Percentiles rank a stretch among this genome's conserved stretches.
Conservation (phyloP, 2,888 invertebrate species). For the Cylindroiulus punctatus region DNA sequence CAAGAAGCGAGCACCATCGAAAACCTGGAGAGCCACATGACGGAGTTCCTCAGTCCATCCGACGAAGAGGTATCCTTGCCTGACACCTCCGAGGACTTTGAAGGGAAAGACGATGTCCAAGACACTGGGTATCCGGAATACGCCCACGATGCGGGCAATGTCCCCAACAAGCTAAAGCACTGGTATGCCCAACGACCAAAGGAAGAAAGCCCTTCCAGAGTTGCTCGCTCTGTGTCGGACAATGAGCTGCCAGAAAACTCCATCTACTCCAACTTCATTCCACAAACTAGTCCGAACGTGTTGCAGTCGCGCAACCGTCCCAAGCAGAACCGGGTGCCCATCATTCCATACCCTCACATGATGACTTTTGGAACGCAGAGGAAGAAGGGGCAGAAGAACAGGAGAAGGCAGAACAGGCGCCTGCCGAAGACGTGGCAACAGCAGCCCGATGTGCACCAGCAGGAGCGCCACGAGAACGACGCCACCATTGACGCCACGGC, state of each 20-base stretch:
- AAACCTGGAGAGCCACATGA: slow-evolving; percentile 46
- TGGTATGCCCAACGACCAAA: neutral
- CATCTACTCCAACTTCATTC: slow-evolving; percentile 59
- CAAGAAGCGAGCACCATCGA: slow-evolving; percentile 60
- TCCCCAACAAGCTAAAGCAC: neutral
- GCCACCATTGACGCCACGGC: neutral
- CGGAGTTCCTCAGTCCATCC: neutral
- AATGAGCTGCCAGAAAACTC: slow-evolving; percentile 65
- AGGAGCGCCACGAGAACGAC: slow-evolving; percentile 44
- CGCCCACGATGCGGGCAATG: neutral
- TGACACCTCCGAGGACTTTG: slow-evolving; percentile 18
- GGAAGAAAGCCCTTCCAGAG: neutral
- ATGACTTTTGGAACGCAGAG: slow-evolving; percentile 54
- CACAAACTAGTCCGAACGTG: slow-evolving; percentile 64
- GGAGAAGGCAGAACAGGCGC: slow-evolving; percentile 58
- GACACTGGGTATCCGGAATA: neutral
- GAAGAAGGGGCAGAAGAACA: slow-evolving; percentile 32
- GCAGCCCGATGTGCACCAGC: neutral
- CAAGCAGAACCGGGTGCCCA: slow-evolving; percentile 59
- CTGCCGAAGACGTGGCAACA: slow-evolving; percentile 62
- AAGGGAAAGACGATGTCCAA: slow-evolving; percentile 30
- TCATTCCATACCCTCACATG: slow-evolving; percentile 47
- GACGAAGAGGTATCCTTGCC: neutral
- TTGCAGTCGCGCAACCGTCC: slow-evolving; percentile 62
- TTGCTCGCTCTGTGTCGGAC: slow-evolving; percentile 62